Base-by-base conservation (phyloP, 2,797 vertebrate species). In the Sciaenops ocellatus region DNA sequence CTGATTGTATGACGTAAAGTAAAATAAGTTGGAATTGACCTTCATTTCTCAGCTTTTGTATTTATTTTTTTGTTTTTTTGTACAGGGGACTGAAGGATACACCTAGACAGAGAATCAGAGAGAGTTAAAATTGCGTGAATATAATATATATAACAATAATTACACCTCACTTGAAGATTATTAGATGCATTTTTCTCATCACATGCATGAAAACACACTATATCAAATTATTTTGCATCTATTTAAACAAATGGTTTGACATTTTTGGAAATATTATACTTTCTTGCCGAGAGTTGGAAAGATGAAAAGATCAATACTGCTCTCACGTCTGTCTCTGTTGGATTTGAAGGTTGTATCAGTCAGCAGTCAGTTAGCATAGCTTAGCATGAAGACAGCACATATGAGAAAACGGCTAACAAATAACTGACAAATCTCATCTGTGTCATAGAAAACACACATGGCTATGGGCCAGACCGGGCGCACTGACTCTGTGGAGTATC, bases 11-110 rank as follows among this genome's bases (percentile, higher is more conserved):
- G 71, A 74, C 20, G 10, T 26, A 42, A 50, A 69, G 44, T 55
- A 0, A 64, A 75, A 84, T 44, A 26, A 57, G 69, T 52, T 62
- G 16, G 28, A 77, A 34, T 47, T 57, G 34, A 41, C 44, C 59
- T 52, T 41, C 0, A 16, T 69, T 67, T 62, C 16, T 47, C 28
- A 24, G 34, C 34, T 4, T 17, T 22, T n/a, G 18, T n/a, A 22
- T 68, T 61, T 26, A 1, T 20, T 46, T 24, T 20, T 12, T 17
- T 44, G 11, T 16, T 30, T 66, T 66, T 69, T 46, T 60, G 15
- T 73, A 13, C 48, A 55, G 50, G 3, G 38, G 12, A 64, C 24
- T 26, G 51, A 67, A 50, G 44, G 20, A 8, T 13, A 62, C 17
- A 68, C 6, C 7, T 34, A 9, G 34, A 38, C 34, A 38, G 1